Conservation (phyloP, 2,113 vertebrate genomes). For the Anhinga anhinga region DNA sequence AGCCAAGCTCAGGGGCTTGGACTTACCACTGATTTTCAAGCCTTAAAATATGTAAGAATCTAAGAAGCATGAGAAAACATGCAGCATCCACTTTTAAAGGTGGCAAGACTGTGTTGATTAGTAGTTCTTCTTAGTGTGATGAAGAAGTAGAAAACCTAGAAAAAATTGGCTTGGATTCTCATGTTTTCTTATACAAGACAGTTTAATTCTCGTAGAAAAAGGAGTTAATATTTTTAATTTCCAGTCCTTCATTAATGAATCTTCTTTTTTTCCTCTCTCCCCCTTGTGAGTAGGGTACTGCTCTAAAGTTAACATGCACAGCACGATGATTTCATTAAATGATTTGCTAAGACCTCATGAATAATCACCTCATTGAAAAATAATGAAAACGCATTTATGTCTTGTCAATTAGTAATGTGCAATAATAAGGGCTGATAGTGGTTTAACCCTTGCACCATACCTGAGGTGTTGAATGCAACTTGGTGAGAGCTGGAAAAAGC, state of each 20-base stretch:
- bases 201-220: neutral
- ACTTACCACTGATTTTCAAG: neutral
- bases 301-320: neutral
- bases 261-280: neutral
- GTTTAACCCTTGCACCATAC: neutral
- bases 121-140: neutral
- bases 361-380: conserved; percentile 6
- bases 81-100: neutral
- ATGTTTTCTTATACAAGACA: neutral
- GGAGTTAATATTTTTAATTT: neutral
- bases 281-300: neutral
- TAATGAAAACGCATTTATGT: neutral
- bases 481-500: neutral
- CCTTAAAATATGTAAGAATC: neutral
- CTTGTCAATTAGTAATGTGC: neutral
- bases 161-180: neutral
- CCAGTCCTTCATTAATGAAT: neutral
- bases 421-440: neutral
- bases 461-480: neutral
- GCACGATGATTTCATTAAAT: neutral
- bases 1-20: too few relatives aligned
- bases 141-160: neutral
- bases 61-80: neutral
- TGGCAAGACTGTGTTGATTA: neutral
- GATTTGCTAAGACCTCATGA: neutral